A percentile compares a stretch with the other conserved stretches of the same genome.
phyloP scores from a whole-genome alignment of 1,140 invertebrate species.

The Piezodorus guildinii region DNA sequence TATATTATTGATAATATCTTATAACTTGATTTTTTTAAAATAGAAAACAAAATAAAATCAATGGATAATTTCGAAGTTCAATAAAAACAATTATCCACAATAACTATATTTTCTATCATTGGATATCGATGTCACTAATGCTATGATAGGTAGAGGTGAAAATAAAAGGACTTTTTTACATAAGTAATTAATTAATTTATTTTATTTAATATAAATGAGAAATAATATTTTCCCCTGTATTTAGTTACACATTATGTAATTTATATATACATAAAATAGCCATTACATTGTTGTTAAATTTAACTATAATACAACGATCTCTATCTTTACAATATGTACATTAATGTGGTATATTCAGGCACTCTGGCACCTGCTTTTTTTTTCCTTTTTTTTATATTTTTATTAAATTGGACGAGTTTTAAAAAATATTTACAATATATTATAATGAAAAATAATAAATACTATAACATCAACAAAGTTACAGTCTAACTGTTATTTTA shows the following conservation, averaged over 20 bases:
- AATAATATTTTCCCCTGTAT: slow-evolving; percentile 19
- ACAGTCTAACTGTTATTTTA: slow-evolving; percentile 23
- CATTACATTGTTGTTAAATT: slow-evolving; percentile 21
- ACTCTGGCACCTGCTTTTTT: slow-evolving; percentile 15
- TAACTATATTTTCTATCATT: background rate
- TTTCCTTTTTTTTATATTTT: too few species aligned
- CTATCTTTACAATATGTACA: slow-evolving; percentile 23
- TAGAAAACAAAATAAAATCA: too few species aligned
- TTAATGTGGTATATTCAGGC: slow-evolving; percentile 16
- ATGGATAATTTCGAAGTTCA: background rate
- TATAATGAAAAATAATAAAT: slow-evolving; percentile 21
- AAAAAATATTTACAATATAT: slow-evolving; percentile 10
- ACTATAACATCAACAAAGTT: slow-evolving; percentile 24
- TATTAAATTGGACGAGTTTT: slow-evolving; percentile 5
- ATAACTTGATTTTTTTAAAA: too few species aligned
- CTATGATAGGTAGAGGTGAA: too few species aligned
- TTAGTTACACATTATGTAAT: slow-evolving; percentile 23
- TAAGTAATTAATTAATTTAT: background rate
- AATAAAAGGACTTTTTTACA: background rate
- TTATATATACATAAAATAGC: slow-evolving; percentile 25
- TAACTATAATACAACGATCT: slow-evolving; percentile 21
- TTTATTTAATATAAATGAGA: slow-evolving; percentile 23
- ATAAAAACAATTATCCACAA: background rate
- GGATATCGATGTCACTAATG: too few species aligned
- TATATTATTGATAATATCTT: too few species aligned